Percentiles rank a stretch among this genome's conserved stretches.
Evolutionary conservation across 2,888 invertebrate genomes (phyloP).

Genomic region (Xiphydria camelus): DNA sequence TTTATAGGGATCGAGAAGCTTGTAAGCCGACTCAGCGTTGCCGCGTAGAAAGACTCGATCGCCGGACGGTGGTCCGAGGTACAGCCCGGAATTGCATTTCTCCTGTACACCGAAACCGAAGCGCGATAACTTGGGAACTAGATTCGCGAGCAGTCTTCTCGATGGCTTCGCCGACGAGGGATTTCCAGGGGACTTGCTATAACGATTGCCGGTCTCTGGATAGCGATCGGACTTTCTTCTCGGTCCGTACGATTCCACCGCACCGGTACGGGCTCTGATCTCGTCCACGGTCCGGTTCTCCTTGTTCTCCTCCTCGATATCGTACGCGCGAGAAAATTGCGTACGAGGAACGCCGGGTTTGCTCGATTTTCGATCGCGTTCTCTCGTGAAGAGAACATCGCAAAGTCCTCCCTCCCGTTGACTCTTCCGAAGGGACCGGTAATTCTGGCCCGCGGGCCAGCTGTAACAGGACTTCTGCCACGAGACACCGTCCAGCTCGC

Average conservation of each 20-base stretch:
- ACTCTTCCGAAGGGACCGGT: background rate
- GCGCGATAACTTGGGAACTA: constrained; percentile 43
- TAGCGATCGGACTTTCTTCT: background rate
- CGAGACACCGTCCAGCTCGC: constrained; percentile 28
- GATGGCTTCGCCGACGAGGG: background rate
- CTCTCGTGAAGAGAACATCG: constrained; percentile 36
- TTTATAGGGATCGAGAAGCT: constrained; percentile 19
- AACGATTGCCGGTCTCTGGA: background rate
- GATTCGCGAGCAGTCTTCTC: background rate
- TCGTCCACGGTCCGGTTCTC: background rate
- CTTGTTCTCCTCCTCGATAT: no score
- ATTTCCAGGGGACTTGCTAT: no score
- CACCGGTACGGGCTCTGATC: background rate
- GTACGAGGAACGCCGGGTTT: no score
- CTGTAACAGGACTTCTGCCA: constrained; percentile 28
- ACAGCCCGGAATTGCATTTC: constrained; percentile 58
- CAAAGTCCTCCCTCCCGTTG: constrained; percentile 28
- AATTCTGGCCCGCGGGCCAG: constrained; percentile 30
- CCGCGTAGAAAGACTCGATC: constrained; percentile 13
- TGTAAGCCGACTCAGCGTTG: constrained; percentile 7
- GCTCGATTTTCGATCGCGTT: constrained; percentile 9
- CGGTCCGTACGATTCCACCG: background rate
- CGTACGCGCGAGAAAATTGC: no score
- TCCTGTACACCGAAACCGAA: constrained; percentile 60
- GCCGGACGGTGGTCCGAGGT: constrained; percentile 39